A percentile compares a stretch with the other conserved stretches of the same genome.
Conservation (phyloP, 2,797 vertebrate species). For the Pangasius mekongensis region DNA sequence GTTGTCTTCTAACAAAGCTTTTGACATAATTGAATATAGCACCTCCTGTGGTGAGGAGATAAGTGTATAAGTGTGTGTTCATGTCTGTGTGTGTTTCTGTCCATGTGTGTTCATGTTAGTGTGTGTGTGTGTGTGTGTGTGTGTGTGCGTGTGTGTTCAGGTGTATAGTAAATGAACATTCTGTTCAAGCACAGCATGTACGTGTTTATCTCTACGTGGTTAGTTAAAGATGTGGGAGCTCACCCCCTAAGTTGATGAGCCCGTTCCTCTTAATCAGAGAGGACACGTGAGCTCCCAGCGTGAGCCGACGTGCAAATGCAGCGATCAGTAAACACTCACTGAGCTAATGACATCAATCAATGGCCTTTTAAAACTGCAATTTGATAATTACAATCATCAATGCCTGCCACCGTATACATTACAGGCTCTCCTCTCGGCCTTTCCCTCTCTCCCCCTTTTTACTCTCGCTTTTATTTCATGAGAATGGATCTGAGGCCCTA, state of each 20-base stretch:
- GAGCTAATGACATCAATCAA: slow-evolving; percentile 85
- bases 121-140: slow-evolving; percentile 18
- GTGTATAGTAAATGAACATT: neutral
- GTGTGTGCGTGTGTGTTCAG: slow-evolving; percentile 15
- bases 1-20: slow-evolving; percentile 57
- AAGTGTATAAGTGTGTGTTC: slow-evolving; percentile 38
- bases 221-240: slow-evolving; percentile 39
- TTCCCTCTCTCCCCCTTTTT: slow-evolving; percentile 42
- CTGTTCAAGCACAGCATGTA: neutral
- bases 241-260: slow-evolving; percentile 28
- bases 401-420: slow-evolving; percentile 78
- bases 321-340: slow-evolving; percentile 83
- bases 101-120: neutral
- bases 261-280: slow-evolving; percentile 54
- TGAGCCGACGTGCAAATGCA: slow-evolving; percentile 69
- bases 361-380: slow-evolving; percentile 85
- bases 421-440: slow-evolving; percentile 48
- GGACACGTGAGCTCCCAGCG: slow-evolving; percentile 54
- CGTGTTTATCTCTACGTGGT: neutral
- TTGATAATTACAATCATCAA: slow-evolving; percentile 85
- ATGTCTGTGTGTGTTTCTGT: slow-evolving; percentile 26
- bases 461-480: slow-evolving; percentile 51
- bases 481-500: slow-evolving; percentile 58
- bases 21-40: slow-evolving; percentile 63
- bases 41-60: slow-evolving; percentile 47